Base-by-base conservation (phyloP, 2,113 vertebrate genomes). In the Trinectes maculatus region DNA sequence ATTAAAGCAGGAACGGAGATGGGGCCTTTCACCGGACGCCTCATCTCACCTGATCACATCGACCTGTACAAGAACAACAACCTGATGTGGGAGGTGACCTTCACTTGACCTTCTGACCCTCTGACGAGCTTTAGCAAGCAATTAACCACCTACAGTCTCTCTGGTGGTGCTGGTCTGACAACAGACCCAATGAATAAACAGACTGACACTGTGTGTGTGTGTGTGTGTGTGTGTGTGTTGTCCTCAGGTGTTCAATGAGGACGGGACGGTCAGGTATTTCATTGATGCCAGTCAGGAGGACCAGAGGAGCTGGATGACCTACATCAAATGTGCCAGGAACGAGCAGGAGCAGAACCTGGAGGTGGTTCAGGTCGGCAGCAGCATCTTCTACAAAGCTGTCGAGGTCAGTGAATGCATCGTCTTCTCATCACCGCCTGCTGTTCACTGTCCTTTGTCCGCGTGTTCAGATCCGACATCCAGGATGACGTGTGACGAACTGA, bases 61-160 rank as follows among this genome's bases (percentile, higher is more conserved):
- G 97, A 99, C 79, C 92, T 97, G 63, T 97, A 95, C 93, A 98
- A 98, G 87, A 99, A 99, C 92, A 99, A 99, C 93, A 99, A 96
- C 77, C 93, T 99, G 5, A 98, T 99, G 97, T 99, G 97, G 97
- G 97, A 99, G 97, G 97, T 98, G 31, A 24, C 36, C 36, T 15
- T 13, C 37, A 39, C 40, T 3, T n/a, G n/a, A n/a, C n/a, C n/a
- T n/a, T n/a, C n/a, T n/a, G n/a, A n/a, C n/a, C n/a, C n/a, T n/a
- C n/a, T n/a, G n/a, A n/a, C n/a, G n/a, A n/a, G n/a, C n/a, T n/a
- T n/a, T n/a, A n/a, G n/a, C n/a, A n/a, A n/a, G n/a, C n/a, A n/a
- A n/a, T n/a, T n/a, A n/a, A n/a, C n/a, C n/a, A n/a, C n/a, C n/a
- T n/a, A n/a, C n/a, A n/a, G n/a, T n/a, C n/a, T n/a, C n/a, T n/a